Conservation (phyloP, 2,888 invertebrate genomes). For the Drosophila setosimentum region DNA sequence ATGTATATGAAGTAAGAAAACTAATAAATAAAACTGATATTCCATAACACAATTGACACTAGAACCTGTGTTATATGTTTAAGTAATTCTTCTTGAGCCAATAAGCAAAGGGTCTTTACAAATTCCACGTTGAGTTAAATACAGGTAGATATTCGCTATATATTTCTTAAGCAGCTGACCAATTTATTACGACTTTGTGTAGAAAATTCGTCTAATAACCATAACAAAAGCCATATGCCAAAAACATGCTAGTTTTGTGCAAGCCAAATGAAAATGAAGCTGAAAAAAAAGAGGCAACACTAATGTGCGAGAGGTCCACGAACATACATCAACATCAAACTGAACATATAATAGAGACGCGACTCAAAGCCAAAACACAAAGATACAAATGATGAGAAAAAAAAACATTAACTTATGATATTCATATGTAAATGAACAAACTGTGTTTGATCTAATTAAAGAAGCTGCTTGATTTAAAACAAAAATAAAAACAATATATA, state of each 20-base stretch:
- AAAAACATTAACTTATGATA: constrained; percentile 35
- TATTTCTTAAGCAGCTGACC: constrained; percentile 27
- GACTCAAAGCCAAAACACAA: constrained; percentile 6
- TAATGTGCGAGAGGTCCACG: constrained; percentile 67
- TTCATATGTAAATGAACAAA: constrained; percentile 64
- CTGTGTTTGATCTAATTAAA: constrained; percentile 73
- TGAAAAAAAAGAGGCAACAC: constrained; percentile 9
- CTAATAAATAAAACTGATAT: neutral
- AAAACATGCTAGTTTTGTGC: constrained; percentile 11
- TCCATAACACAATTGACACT: neutral
- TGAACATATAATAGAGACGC: constrained; percentile 1
- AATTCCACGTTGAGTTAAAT: neutral
- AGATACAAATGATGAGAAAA: constrained; percentile 8
- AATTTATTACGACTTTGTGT: constrained; percentile 25
- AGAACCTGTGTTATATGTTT: neutral
- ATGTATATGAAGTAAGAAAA: neutral
- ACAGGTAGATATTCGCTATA: constrained; percentile 32
- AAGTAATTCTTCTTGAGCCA: too few species aligned
- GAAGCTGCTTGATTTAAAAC: constrained; percentile 37
- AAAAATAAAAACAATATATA: neutral
- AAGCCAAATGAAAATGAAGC: constrained; percentile 7
- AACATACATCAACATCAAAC: constrained; percentile 71
- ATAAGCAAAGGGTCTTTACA: too few species aligned
- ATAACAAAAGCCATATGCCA: constrained; percentile 47
- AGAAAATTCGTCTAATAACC: constrained; percentile 38